phyloP scores from a whole-genome alignment of 2,888 invertebrate species.

The Ferrisia virgata region DNA sequence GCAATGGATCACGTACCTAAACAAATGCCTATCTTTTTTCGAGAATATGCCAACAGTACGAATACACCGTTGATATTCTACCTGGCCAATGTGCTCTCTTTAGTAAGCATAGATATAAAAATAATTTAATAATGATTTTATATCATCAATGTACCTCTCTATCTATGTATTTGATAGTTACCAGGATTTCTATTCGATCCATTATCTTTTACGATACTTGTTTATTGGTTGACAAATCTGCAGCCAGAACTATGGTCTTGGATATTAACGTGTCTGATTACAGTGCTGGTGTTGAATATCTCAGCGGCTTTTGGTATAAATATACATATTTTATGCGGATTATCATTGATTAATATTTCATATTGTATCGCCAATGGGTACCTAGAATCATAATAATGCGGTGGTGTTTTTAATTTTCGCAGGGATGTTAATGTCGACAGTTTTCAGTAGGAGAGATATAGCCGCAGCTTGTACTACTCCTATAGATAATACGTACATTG shows the following conservation, averaged over 20 bases:
- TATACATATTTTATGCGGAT: too few species aligned
- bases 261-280: constrained; percentile 13
- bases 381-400: neutral
- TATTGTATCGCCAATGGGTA: too few species aligned
- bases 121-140: too few species aligned
- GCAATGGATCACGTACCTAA: constrained; percentile 80
- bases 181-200: constrained; percentile 40
- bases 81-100: constrained; percentile 70
- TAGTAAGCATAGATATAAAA: constrained; percentile 64
- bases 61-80: constrained; percentile 80
- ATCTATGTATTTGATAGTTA: neutral
- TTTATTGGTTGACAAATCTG: neutral
- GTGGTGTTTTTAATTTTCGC: neutral
- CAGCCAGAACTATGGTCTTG: neutral
- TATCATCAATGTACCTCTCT: neutral
- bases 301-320: constrained; percentile 38
- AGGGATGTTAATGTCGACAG: constrained; percentile 27
- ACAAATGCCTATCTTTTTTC: constrained; percentile 72
- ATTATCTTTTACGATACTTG: constrained; percentile 5
- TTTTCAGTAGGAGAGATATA: neutral
- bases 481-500: constrained; percentile 8
- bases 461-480: neutral
- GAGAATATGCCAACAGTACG: constrained; percentile 78
- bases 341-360: too few species aligned
- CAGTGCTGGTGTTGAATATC: constrained; percentile 13